phyloP scores from a whole-genome alignment of 1,140 invertebrate genomes.

The Zaprionus africanus region DNA sequence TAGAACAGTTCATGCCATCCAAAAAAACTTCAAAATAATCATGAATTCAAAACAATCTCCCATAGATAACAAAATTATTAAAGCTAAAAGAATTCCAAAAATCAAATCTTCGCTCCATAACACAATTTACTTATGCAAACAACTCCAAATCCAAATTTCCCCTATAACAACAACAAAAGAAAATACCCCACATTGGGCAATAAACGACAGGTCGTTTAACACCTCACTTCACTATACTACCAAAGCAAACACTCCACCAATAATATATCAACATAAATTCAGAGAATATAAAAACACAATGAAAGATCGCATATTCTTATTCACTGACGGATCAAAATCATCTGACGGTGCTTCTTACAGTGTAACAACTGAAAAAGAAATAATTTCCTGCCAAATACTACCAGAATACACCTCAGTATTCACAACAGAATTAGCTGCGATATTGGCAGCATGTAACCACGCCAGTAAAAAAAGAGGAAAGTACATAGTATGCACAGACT shows the following conservation, averaged over 20 bases:
- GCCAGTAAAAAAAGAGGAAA: not conserved
- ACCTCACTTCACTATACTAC: too few species aligned
- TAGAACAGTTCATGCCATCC: not conserved
- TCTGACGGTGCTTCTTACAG: not conserved
- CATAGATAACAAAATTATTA: not conserved
- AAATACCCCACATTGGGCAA: too few species aligned
- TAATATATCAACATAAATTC: slow-evolving; percentile 2
- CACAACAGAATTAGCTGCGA: not conserved
- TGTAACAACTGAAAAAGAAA: not conserved
- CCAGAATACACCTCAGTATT: slow-evolving; percentile 1
- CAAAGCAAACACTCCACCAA: not conserved
- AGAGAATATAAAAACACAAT: not conserved
- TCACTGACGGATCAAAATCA: not conserved
- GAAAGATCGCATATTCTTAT: slow-evolving; percentile 1
- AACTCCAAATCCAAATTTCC: not conserved
- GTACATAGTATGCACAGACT: not conserved
- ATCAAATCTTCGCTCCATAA: not conserved
- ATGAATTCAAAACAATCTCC: slow-evolving; percentile 2
- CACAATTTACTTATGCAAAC: not conserved
- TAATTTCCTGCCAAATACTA: not conserved
- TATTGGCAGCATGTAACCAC: not conserved
- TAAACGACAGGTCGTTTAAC: too few species aligned
- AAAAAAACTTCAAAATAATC: not conserved
- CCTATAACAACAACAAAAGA: too few species aligned
- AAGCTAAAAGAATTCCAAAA: not conserved